Evolutionary conservation across 2,113 vertebrate genomes (phyloP).

Genomic region (Phocoena phocoena): DNA sequence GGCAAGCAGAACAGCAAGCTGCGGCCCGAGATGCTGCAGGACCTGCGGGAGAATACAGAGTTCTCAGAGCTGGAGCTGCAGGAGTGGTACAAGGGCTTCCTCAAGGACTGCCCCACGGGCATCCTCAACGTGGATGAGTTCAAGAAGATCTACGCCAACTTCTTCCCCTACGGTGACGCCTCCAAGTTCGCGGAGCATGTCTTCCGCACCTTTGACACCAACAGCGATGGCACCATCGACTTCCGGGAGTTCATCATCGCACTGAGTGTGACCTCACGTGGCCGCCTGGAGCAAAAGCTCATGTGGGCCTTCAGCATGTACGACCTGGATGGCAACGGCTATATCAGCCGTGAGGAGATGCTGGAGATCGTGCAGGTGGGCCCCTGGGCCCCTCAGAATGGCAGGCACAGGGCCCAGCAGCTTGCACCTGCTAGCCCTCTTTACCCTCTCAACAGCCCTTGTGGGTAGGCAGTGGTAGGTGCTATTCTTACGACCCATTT

Average conservation of each 20-base stretch:
- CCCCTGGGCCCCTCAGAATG: background rate
- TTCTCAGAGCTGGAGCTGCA: slow-evolving; percentile 99
- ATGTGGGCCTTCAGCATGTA: slow-evolving; percentile 99
- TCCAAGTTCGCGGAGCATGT: slow-evolving; percentile 99
- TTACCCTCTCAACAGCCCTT: background rate
- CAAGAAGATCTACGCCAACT: slow-evolving; percentile 99
- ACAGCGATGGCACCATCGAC: slow-evolving; percentile 97
- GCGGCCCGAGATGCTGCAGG: slow-evolving; percentile 97
- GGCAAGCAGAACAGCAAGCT: slow-evolving; percentile 99
- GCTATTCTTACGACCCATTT: background rate
- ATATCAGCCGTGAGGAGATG: slow-evolving; percentile 99
- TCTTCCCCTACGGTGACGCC: slow-evolving; percentile 98
- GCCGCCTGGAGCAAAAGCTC: slow-evolving; percentile 99
- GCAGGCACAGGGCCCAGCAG: background rate
- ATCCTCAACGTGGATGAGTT: slow-evolving; percentile 98
- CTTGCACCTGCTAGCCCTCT: too few species aligned
- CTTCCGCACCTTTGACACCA: slow-evolving; percentile 99
- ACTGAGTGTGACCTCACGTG: slow-evolving; percentile 96
- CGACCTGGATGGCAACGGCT: slow-evolving; percentile 97
- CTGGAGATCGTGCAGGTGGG: slow-evolving; percentile 98
- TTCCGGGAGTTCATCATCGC: slow-evolving; percentile 99
- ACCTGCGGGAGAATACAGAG: slow-evolving; percentile 97
- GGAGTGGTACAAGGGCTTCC: slow-evolving; percentile 99
- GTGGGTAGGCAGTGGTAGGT: background rate
- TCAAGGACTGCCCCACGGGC: slow-evolving; percentile 98